Base-by-base conservation (phyloP, 2,797 vertebrate genomes). In the Hydrocynus forskahlii region DNA sequence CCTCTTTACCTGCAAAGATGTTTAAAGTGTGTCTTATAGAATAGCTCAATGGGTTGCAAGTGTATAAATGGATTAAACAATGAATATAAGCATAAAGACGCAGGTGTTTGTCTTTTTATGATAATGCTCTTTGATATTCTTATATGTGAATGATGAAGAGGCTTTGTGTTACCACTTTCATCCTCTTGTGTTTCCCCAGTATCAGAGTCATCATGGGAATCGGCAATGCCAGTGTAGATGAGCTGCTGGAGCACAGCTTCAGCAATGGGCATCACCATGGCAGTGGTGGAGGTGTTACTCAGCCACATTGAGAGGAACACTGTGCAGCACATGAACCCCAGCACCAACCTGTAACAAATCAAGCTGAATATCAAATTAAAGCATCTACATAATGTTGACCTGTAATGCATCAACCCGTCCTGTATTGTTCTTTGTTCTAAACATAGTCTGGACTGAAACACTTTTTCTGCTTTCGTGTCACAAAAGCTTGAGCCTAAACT, bases 181-280 rank as follows among this genome's bases (percentile, higher is more conserved):
- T 93, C 91, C 43, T 94, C 92, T 0, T 89, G 87, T 57, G 85
- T 85, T 16, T 94, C 93, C 2, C 84, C 88, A 2, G 92, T 93
- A 29, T 96, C 94, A 0, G 88, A 92, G 81, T 98, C 96, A 0
- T 92, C 90, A 12, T 96, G 95, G 19, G 86, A 83, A 74, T 95
- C 94, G 0, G 93, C 92, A 78, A 93, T 87, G 16, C 95, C 94
- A 0, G 95, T 95, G 80, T 93, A 95, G 89, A 96, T 96, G 81
- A 99, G 95, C 91, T 98, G 97, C 91, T 97, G 96, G 43, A 99
- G 95, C 81, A 99, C 98, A 0, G 98, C 98, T 87, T 99, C 98
- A 1, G 96, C 96, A 0, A 99, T 99, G 75, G 98, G 97, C 97
- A 98, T 99, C 92, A 99, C 97, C 97, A 99, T 99, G 88, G 97